Percentiles rank a stretch among this genome's conserved stretches.
These are phyloP conservation scores for Dromius quadrimaculatus DNA, from an alignment of 2,888 invertebrate species.

Conservation along the genomic window DNA sequence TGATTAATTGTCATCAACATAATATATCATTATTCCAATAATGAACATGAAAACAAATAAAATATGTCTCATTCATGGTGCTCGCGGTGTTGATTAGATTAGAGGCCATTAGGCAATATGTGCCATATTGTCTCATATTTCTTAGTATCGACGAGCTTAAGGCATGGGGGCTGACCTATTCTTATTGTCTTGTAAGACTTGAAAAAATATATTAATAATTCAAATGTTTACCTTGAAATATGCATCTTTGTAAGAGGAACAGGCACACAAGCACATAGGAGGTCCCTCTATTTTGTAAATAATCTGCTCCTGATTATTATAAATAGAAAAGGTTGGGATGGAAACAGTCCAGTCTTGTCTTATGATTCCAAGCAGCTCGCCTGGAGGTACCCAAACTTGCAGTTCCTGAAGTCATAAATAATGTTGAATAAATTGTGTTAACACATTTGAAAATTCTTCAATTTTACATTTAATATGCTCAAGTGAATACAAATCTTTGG, in stretches of 20 bases:
- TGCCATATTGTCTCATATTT: no score
- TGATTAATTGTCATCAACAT: no score
- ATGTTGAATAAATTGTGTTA: not conserved
- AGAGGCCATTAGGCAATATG: no score
- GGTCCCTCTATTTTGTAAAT: conserved; percentile 82
- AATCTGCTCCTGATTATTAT: conserved; percentile 73
- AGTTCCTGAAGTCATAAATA: conserved; percentile 67
- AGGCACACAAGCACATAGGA: conserved; percentile 72
- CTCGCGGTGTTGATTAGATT: no score
- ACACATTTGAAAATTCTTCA: not conserved
- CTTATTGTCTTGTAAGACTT: no score
- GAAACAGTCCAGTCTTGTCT: conserved; percentile 77
- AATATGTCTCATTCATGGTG: no score
- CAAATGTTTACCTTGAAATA: conserved; percentile 70
- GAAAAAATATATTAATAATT: conserved; percentile 29
- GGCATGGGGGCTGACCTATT: no score
- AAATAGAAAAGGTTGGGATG: conserved; percentile 77
- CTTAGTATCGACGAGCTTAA: no score
- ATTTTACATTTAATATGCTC: not conserved
- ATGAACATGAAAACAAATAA: no score
- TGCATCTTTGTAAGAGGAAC: conserved; percentile 72
- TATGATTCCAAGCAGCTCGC: conserved; percentile 77
- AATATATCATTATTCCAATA: no score
- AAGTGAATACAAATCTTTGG: not conserved
- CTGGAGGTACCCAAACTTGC: conserved; percentile 79